Evolutionary conservation across 2,888 invertebrate genomes (phyloP).

Genomic region (Dryobotodes eremita): DNA sequence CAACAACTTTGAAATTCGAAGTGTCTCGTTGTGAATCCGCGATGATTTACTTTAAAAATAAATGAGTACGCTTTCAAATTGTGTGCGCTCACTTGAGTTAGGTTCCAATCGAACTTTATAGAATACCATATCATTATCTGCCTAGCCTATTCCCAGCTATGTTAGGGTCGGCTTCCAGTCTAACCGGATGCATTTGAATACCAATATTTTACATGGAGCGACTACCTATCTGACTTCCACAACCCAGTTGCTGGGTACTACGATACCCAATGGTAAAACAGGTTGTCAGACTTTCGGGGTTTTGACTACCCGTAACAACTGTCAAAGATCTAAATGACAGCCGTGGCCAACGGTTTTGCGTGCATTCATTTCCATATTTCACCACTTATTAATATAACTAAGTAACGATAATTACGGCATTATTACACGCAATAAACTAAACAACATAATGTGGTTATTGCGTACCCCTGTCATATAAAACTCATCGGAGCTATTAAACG

Average conservation of each 20-base stretch:
- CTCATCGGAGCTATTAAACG: conserved; percentile 51
- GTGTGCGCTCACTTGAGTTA: no score
- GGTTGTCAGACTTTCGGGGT: no score
- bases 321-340: not conserved
- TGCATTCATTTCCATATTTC: not conserved
- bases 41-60: not conserved
- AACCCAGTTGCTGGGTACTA: no score
- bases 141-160: no score
- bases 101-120: no score
- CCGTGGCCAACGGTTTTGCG: not conserved
- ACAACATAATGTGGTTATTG: conserved; percentile 32
- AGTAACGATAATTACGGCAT: conserved; percentile 34
- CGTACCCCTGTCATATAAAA: conserved; percentile 39
- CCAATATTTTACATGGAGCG: no score
- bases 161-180: no score
- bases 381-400: conserved; percentile 24
- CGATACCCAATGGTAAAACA: no score
- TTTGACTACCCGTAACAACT: no score
- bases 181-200: no score
- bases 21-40: not conserved
- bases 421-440: conserved; percentile 48
- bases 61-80: not conserved
- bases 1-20: not conserved
- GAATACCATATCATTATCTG: no score
- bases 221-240: no score